These are phyloP conservation scores for Yponomeuta sedellus DNA, from an alignment of 2,888 invertebrate genomes.

Conservation along the genomic window DNA sequence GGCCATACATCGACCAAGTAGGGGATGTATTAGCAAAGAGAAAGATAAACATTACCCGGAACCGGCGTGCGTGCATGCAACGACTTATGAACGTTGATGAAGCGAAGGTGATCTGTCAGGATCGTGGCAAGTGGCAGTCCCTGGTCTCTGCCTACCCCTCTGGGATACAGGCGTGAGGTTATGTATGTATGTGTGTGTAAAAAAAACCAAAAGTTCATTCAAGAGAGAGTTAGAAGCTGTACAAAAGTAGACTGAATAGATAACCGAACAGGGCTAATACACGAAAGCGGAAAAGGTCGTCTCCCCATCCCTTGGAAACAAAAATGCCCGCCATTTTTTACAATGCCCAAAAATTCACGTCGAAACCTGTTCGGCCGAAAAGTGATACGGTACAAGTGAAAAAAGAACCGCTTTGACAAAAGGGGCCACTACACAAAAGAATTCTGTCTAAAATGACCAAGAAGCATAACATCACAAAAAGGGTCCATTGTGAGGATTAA, in stretches of 20 bases:
- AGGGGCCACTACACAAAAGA: constrained; percentile 24
- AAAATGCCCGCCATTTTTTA: not conserved
- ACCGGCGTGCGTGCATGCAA: too few relatives aligned
- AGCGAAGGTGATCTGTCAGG: too few relatives aligned
- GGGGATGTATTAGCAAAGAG: too few relatives aligned
- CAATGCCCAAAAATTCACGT: constrained; percentile 9
- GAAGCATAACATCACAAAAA: constrained; percentile 22
- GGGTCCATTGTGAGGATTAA: constrained; percentile 17
- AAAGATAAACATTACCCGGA: too few relatives aligned
- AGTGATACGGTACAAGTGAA: constrained; percentile 31
- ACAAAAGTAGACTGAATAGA: not conserved
- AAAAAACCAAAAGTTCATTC: too few relatives aligned
- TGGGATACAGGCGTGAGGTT: too few relatives aligned
- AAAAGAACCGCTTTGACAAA: constrained; percentile 29
- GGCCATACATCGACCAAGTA: too few relatives aligned
- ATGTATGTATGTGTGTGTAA: too few relatives aligned
- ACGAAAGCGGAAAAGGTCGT: not conserved
- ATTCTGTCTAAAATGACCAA: constrained; percentile 22
- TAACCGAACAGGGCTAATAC: not conserved
- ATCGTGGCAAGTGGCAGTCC: too few relatives aligned
- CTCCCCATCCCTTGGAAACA: not conserved
- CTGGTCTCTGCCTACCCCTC: too few relatives aligned
- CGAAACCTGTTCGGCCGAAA: constrained; percentile 12
- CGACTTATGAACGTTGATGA: too few relatives aligned
- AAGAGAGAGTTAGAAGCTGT: too few relatives aligned